phyloP scores from a whole-genome alignment of 2,888 invertebrate genomes.

The Drosophila fungiperda region DNA sequence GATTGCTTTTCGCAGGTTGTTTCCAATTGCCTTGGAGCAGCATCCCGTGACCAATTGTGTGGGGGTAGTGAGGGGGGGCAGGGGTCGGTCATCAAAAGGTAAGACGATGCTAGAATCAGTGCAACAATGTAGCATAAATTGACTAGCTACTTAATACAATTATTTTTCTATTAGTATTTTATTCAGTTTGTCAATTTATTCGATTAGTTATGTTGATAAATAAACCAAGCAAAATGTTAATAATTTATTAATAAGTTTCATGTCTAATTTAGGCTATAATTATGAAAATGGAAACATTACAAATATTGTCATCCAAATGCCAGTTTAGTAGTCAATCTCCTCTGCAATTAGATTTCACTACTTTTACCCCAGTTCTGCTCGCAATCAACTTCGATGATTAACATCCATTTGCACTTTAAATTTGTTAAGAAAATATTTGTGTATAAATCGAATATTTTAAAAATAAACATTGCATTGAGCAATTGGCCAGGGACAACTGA shows the following conservation, averaged over 20 bases:
- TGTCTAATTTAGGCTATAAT: neutral
- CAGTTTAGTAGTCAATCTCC: neutral
- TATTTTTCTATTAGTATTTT: slow-evolving; percentile 29
- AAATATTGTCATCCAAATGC: neutral
- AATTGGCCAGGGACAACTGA: slow-evolving; percentile 15
- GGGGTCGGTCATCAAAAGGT: neutral
- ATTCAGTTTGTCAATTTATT: neutral
- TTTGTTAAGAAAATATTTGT: neutral
- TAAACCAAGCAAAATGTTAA: neutral
- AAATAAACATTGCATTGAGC: slow-evolving; percentile 6
- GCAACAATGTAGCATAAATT: slow-evolving; percentile 27
- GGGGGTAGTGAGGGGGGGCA: too few species aligned
- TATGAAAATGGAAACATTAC: neutral
- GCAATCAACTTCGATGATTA: neutral
- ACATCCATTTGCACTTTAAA: neutral
- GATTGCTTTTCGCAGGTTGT: slow-evolving; percentile 64
- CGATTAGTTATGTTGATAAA: neutral
- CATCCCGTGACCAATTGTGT: too few species aligned
- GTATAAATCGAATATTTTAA: neutral
- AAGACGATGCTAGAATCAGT: neutral
- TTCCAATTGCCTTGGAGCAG: neutral
- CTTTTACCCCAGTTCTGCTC: neutral
- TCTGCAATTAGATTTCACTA: neutral
- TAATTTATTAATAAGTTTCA: neutral
- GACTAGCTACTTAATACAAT: slow-evolving; percentile 35